Percentiles rank a stretch among this genome's conserved stretches.
Evolutionary conservation across 2,797 vertebrate genomes (phyloP).

Genomic region (Psittacula echo): DNA sequence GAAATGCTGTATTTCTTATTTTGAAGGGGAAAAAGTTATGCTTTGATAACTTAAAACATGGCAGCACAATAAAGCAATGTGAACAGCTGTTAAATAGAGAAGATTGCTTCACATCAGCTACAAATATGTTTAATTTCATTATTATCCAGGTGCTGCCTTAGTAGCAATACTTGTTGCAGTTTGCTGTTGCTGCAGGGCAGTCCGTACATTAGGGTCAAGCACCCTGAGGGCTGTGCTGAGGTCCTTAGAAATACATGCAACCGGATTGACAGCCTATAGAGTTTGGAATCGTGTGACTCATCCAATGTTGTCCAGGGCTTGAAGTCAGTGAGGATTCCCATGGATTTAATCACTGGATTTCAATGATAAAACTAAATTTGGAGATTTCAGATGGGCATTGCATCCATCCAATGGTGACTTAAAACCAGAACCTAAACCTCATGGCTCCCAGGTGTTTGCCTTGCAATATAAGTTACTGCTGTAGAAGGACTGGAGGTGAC

Average conservation of each 20-base stretch:
- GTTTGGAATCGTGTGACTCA: neutral
- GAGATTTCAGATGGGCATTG: neutral
- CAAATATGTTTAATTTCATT: neutral
- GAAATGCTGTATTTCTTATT: neutral
- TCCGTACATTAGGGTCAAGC: accelerated
- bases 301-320: neutral
- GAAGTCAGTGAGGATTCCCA: neutral
- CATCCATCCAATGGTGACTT: neutral
- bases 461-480: neutral
- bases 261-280: accelerated
- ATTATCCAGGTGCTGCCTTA: neutral
- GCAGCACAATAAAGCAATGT: neutral
- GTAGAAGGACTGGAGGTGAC: neutral
- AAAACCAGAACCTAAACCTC: neutral
- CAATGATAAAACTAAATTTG: neutral
- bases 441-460: accelerated
- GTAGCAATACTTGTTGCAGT: accelerated
- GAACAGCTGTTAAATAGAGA: neutral
- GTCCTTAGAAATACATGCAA: accelerated
- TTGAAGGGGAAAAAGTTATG: accelerated
- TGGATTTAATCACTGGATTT: neutral
- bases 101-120: neutral
- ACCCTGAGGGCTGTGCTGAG: neutral
- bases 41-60: neutral
- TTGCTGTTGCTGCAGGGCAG: too few species aligned